These are phyloP conservation scores for Arizona elegans DNA, from an alignment of 2,113 vertebrate genomes.

Conservation along the genomic window DNA sequence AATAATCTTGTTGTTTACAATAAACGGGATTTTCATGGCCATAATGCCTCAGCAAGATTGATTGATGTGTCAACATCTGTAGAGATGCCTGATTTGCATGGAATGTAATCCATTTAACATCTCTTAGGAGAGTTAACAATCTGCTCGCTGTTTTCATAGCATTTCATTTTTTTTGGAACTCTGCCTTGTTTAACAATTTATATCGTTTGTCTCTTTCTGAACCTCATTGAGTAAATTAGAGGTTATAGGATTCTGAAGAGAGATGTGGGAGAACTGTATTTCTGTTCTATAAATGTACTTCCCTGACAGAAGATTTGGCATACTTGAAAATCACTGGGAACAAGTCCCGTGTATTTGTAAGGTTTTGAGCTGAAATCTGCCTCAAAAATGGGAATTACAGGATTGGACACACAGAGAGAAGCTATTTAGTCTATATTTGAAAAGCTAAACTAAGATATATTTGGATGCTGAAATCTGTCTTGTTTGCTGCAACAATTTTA, in stretches of 20 bases:
- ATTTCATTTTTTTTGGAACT: neutral
- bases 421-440: neutral
- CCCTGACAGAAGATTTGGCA: constrained; percentile 33
- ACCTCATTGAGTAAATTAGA: neutral
- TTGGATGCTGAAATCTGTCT: neutral
- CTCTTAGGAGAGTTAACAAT: neutral
- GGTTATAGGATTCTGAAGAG: constrained; percentile 13
- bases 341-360: neutral
- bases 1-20: neutral
- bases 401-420: neutral
- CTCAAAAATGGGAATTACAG: constrained; percentile 5
- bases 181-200: neutral
- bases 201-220: constrained; percentile 13
- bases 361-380: neutral
- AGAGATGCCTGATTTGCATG: neutral
- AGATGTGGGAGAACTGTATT: constrained; percentile 25
- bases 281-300: constrained; percentile 29
- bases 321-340: constrained; percentile 1
- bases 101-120: neutral
- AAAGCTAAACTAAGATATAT: neutral
- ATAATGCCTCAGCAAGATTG: neutral
- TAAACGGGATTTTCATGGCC: constrained; percentile 1
- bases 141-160: neutral
- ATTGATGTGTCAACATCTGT: neutral
- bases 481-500: neutral